Percentiles rank a stretch among this genome's conserved stretches.
Evolutionary conservation across 2,113 vertebrate species (phyloP).

Genomic region (Corynorhinus townsendii): DNA sequence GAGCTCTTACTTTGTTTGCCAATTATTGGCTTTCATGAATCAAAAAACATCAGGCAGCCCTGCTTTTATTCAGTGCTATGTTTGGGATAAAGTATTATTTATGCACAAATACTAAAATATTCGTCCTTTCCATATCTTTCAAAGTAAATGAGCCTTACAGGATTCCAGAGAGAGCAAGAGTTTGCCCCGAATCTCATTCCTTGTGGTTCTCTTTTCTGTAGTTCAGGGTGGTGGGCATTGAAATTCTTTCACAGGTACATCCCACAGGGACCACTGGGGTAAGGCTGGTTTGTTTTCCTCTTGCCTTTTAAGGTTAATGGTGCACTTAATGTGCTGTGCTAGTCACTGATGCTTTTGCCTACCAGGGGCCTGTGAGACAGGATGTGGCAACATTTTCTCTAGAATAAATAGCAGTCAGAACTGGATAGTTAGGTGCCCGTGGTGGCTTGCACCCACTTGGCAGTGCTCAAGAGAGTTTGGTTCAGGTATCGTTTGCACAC

Average conservation of each 20-base stretch:
- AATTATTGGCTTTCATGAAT: not conserved
- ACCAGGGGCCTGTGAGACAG: conserved; percentile 69
- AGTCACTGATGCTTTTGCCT: conserved; percentile 67
- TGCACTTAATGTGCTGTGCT: conserved; percentile 34
- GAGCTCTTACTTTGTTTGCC: not conserved
- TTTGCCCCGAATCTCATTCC: not conserved
- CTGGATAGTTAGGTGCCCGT: not conserved
- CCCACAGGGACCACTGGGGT: not conserved
- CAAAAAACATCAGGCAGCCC: not conserved
- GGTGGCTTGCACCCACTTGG: not conserved
- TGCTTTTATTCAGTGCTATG: not conserved
- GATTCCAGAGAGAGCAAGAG: not conserved
- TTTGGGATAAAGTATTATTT: not conserved
- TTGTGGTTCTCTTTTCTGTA: not conserved
- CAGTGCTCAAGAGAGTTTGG: not conserved
- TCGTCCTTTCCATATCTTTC: not conserved
- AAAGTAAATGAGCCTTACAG: not conserved
- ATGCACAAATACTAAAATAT: not conserved
- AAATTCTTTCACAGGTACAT: conserved; percentile 40
- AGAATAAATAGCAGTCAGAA: not conserved
- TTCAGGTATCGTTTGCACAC: not conserved
- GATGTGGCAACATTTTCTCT: conserved; percentile 74
- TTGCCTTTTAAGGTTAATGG: conserved; percentile 41
- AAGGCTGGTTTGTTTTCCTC: not conserved
- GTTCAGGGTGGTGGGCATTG: not conserved